Evolutionary conservation across 2,888 invertebrate genomes (phyloP), one percentile per base, ranked within the genome.

Genomic region (Congeria kusceri): DNA sequence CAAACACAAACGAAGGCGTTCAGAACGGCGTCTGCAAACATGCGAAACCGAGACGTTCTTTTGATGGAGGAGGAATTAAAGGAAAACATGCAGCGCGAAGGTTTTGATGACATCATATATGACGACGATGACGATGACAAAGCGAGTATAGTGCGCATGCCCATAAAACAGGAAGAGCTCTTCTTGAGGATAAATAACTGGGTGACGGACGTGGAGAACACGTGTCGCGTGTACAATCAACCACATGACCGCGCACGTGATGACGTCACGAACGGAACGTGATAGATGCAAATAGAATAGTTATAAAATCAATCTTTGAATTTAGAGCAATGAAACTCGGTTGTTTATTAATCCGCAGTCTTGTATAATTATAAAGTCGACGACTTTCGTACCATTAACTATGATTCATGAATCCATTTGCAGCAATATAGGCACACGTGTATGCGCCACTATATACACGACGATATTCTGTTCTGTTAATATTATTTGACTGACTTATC

Each of bases 51-150:
- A 18, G 88, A 89, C 68, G 80, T 87, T n/a, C 83, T 86, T 59
- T 85, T 89, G 47, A 83, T 88, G 58, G 89, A 89, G 47, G 87
- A 89, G 46, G 89, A 89, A 49, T 77, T 87, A 65, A 65, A 81
- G 25, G 87, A 87, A 66, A 75, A 86, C 23, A 75, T 86, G 46
- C 84, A 86, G 20, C 66, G 77, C 9, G 85, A 80, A 18, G 83
- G 79, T 0, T 69, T 80, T 20, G 83, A 82, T 20, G 39, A 67
- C 4, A 29, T 57, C 20, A 46, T 69, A 18, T 59, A 81, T 15
- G 76, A 74, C 3, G 61, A 53, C 20, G 80, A 70, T 46, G 79
- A 85, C 27, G 77, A 84, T 57, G 80, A 79, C 47, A 75, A 80
- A 47, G 82, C 77, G 28, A 83, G 84, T 74, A 65, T 82, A 27